Evolutionary conservation across 2,888 invertebrate genomes (phyloP), one percentile per base, ranked within the genome.

Genomic region (Tribolium freemani): DNA sequence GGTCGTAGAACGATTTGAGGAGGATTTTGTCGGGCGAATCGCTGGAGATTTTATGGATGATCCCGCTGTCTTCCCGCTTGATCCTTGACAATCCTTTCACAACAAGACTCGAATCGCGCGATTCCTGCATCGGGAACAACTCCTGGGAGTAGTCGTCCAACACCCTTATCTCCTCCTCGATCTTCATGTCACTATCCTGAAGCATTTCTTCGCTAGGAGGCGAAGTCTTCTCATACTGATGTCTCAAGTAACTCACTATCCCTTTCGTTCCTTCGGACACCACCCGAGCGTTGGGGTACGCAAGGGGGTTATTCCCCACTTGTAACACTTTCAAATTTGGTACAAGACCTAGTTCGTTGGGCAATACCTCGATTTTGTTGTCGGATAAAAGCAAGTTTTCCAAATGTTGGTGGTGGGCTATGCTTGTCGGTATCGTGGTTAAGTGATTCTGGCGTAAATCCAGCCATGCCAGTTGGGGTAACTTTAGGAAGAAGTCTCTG

Each of bases 371-470:
- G 21, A 93, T 81, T 74, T 87, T 86, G 81, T 93, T 93, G 78
- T 90, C 90, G 83, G 91, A 90, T 30, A 93, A 82, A 13, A 93
- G 85, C 63, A 93, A 83, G 72, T 92, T 92, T 61, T 92, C 90
- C 16, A 93, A 87, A 75, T 82, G 84, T 57, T 82, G 82, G 77
- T 93, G 93, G 75, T 89, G 83, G 72, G 89, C 89, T 13, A 93
- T 88, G 1, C 88, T 87, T 72, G 80, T 84, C 1, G 93, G 92
- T 61, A 93, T 83, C 9, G 83, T 84, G 3, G 82, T 85, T 6
- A 93, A 80, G 66, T 87, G 81, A 82, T 93, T 93, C 73, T 90
- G 88, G 77, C 93, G 87, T 5, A 92, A 80, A 81, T 93, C 93
- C 5, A 93, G 83, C 90, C 92, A 93, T 82, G 88, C 88, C 1